Conservation (phyloP, 2,113 vertebrate species). For the Lagopus leucura region DNA sequence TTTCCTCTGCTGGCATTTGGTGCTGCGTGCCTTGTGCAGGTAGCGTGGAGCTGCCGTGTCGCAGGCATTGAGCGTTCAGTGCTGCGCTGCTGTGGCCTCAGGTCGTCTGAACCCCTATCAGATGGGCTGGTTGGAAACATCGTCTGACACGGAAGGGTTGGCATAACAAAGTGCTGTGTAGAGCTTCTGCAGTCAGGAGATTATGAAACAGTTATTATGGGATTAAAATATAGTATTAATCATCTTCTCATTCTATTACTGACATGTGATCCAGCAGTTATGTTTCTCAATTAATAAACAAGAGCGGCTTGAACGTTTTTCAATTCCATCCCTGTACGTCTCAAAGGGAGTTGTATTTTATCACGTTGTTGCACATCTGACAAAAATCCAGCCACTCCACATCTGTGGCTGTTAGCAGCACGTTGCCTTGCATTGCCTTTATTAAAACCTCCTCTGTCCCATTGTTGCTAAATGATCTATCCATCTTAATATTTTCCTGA, state of each 20-base stretch:
- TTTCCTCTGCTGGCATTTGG: accelerated
- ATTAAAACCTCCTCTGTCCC: conserved; percentile 65
- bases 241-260: background rate
- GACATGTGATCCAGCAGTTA: background rate
- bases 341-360: background rate
- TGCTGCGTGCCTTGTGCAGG: accelerated
- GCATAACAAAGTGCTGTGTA: background rate
- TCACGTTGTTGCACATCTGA: background rate
- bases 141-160: background rate
- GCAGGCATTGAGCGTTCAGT: background rate
- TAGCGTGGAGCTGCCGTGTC: background rate
- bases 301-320: background rate
- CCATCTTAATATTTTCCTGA: conserved; percentile 66
- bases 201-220: background rate
- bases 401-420: background rate
- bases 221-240: background rate
- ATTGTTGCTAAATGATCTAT: conserved; percentile 70
- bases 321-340: background rate
- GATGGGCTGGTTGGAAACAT: background rate
- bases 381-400: background rate
- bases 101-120: background rate
- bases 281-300: conserved; percentile 4
- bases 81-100: background rate
- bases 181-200: background rate
- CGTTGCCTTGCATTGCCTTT: conserved; percentile 30